phyloP scores from a whole-genome alignment of 2,888 invertebrate species.

The Acanthococcus lagerstroemiae region DNA sequence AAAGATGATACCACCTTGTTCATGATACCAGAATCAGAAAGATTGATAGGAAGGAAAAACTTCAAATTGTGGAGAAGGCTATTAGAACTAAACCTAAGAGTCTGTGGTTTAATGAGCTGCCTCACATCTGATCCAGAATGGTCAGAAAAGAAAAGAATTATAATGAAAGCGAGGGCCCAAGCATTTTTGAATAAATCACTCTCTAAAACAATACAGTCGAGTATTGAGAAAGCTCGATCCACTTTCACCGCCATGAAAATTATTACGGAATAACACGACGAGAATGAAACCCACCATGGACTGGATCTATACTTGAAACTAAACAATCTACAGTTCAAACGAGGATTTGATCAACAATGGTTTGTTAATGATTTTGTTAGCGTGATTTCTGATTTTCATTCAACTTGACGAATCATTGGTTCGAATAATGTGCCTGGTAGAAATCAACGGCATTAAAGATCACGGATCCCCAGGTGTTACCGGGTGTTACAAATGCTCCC shows the following conservation, averaged over 20 bases:
- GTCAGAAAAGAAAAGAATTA: not conserved
- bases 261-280: not conserved
- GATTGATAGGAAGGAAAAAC: not conserved
- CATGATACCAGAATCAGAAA: not conserved
- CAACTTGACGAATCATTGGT: not conserved
- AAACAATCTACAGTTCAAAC: not conserved
- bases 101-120: not conserved
- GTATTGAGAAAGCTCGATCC: not conserved
- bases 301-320: not conserved
- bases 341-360: not conserved
- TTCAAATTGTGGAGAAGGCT: not conserved
- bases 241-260: not conserved
- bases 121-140: not conserved
- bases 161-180: not conserved
- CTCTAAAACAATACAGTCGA: not conserved
- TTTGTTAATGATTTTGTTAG: not conserved
- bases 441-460: not conserved
- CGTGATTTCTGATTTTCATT: not conserved
- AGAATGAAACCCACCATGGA: not conserved
- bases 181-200: not conserved
- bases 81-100: too few species aligned
- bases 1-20: not conserved
- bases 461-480: not conserved
- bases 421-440: not conserved
- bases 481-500: too few species aligned